Evolutionary conservation across 1,140 invertebrate species (phyloP), one percentile per base, ranked within the genome.

Genomic region (Drosophila aff.): DNA sequence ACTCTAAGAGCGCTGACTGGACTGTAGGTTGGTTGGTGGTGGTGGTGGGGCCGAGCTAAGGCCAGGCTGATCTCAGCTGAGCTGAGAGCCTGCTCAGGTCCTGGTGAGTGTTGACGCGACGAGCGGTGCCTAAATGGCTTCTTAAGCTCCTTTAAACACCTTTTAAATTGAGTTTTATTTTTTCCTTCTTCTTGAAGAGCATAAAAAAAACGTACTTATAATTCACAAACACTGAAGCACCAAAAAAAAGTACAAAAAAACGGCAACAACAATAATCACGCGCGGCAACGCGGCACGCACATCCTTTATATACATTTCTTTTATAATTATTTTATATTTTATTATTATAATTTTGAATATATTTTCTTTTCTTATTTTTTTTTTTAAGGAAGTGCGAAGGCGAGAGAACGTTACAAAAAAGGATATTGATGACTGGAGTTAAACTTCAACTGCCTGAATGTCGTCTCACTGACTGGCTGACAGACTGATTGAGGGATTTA

Each of bases 61-160:
- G 55, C 64, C 52, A 26, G 44, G 55, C 38, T 40, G 66, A 59
- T 59, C 58, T 60, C 8, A n/a, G 59, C 36, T 13, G 26, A 33
- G 31, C 64, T 49, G 36, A 31, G 31, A 31, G 31, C 31, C 31
- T 31, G 33, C 28, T 41, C 74, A 33, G 53, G 53, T 57, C 49
- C 46, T 57, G 11, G 28, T 36, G 41, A 55, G 60, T 65, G 38
- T 23, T 43, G 38, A 26, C 55, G 69, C 75, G 66, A 53, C 55
- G 61, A 62, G 38, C 31, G 47, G 13, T 46, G 64, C 40, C 50
- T 36, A 57, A 69, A 63, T 64, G 74, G 74, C 65, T 53, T 64
- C 57, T 66, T 79, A 74, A 80, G 62, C 57, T 61, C 28, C 53
- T 78, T 75, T 73, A 79, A 89, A 84, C 84, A 89, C 85, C 84